A percentile compares a stretch with the other conserved stretches of the same genome.
These are phyloP conservation scores for Pyralis farinalis DNA, from an alignment of 2,888 invertebrate species.

Conservation along the genomic window DNA sequence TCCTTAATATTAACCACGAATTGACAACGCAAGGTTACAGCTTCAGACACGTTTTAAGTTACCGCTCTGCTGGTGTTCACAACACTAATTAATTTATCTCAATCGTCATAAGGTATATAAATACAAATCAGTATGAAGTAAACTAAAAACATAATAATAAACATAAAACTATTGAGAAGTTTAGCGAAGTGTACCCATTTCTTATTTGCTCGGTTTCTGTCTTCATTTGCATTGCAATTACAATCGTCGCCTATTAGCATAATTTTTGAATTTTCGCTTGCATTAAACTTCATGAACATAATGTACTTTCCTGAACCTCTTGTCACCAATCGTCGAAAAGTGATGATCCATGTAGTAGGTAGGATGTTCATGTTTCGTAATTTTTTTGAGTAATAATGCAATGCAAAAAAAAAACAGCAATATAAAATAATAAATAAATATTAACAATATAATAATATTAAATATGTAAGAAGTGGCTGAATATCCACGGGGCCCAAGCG, in stretches of 20 bases:
- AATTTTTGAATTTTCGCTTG: slow-evolving; percentile 36
- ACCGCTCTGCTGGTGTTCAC: no score
- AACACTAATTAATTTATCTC: slow-evolving; percentile 8
- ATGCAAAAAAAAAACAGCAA: no score
- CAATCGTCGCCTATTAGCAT: slow-evolving; percentile 43
- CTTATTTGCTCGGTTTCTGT: slow-evolving; percentile 24
- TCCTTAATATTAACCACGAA: no score
- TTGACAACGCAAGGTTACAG: no score
- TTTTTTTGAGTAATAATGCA: no score
- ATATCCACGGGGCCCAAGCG: no score
- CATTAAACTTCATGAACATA: slow-evolving; percentile 68
- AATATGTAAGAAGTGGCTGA: no score
- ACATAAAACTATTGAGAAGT: slow-evolving; percentile 54
- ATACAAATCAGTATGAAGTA: slow-evolving; percentile 53
- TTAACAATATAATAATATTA: no score
- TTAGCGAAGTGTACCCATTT: slow-evolving; percentile 68
- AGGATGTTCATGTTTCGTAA: slow-evolving; percentile 43
- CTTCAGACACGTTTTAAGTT: no score
- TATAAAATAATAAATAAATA: no score
- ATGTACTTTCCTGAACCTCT: slow-evolving; percentile 62
- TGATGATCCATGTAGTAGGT: slow-evolving; percentile 55
- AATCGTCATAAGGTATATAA: slow-evolving; percentile 55
- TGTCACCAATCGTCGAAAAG: slow-evolving; percentile 43
- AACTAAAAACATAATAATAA: slow-evolving; percentile 45
- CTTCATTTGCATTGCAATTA: slow-evolving; percentile 26